Evolutionary conservation across 2,797 vertebrate genomes (phyloP).

Genomic region (Lepilemur septentrionalis): DNA sequence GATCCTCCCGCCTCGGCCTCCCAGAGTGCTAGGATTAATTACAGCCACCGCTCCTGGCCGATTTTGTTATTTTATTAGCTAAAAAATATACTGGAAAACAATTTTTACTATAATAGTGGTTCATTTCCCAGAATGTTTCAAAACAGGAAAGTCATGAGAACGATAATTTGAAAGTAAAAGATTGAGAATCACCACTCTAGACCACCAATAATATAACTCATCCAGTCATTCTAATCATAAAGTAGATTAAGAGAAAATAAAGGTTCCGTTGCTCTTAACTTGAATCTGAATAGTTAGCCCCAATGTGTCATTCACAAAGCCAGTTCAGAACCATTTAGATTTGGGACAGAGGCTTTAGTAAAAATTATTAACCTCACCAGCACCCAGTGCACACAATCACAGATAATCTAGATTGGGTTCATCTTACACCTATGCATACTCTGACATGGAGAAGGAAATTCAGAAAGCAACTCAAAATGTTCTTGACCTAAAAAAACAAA

Average conservation of each 20-base stretch:
- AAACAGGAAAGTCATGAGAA: background rate
- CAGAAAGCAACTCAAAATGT: background rate
- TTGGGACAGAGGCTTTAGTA: background rate
- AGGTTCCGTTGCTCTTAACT: background rate
- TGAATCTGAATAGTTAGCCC: background rate
- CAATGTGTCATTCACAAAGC: background rate
- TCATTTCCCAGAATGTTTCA: background rate
- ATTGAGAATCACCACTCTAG: background rate
- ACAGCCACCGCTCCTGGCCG: background rate
- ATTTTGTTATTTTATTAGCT: background rate
- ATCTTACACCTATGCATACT: background rate
- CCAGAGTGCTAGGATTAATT: no score
- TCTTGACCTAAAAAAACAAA: background rate
- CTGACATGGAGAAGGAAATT: background rate
- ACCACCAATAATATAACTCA: background rate
- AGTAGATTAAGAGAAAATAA: background rate
- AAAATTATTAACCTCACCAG: background rate
- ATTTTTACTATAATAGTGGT: background rate
- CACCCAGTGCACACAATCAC: background rate
- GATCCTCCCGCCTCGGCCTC: no score
- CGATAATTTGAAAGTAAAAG: background rate
- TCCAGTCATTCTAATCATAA: background rate
- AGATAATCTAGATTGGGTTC: background rate
- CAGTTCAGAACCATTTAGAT: background rate
- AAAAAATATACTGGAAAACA: background rate